Conservation (phyloP, 92 coral and sea anemone genomes). For the Palythoa caribaeorum region DNA sequence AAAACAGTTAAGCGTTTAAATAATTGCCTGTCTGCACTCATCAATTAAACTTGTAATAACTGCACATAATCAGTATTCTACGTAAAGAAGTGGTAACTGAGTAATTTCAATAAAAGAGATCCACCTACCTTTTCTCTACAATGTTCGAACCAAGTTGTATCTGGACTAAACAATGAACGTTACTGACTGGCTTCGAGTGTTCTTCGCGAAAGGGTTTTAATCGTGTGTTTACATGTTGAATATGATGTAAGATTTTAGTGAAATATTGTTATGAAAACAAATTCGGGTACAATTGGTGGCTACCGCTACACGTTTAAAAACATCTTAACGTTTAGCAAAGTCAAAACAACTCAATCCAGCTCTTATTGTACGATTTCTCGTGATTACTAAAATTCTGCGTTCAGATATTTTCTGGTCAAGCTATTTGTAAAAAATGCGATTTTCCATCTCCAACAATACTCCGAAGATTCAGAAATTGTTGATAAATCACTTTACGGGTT, state of each 20-base stretch:
- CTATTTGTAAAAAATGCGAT: not conserved
- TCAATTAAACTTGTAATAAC: not conserved
- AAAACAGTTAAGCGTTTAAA: not conserved
- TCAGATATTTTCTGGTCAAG: not conserved
- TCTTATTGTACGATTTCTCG: not conserved
- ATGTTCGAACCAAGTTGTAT: constrained; percentile 16
- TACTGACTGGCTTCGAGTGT: constrained; percentile 9
- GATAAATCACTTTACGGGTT: not conserved
- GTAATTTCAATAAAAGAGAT: not conserved
- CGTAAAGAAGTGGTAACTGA: not conserved
- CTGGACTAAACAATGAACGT: constrained; percentile 26
- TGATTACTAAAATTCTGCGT: not conserved
- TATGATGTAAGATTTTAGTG: constrained; percentile 47
- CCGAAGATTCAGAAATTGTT: not conserved
- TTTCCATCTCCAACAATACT: not conserved
- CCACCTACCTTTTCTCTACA: constrained; percentile 35
- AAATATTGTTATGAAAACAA: constrained; percentile 34
- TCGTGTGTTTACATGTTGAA: constrained; percentile 32
- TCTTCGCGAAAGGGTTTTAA: constrained; percentile 27
- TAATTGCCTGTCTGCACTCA: not conserved
- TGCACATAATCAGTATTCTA: too few species aligned
- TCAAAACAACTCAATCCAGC: not conserved
- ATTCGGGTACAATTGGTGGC: not conserved
- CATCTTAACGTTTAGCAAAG: not conserved
- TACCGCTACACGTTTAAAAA: constrained; percentile 34